Conservation (phyloP, 2,113 vertebrate genomes). For the Climacteris rufus region DNA sequence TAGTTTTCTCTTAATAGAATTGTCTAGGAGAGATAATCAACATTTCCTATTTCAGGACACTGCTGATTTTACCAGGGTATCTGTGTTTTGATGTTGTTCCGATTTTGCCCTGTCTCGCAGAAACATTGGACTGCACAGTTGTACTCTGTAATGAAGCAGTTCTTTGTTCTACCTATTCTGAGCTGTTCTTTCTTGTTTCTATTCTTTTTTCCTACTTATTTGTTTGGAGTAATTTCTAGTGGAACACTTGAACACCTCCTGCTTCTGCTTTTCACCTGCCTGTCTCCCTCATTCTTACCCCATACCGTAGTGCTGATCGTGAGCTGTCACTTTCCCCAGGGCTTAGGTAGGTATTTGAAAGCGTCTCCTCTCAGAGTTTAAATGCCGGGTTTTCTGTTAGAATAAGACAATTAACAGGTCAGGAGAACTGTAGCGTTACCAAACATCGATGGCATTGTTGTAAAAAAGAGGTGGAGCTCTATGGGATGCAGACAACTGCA, state of each 20-base stretch:
- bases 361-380: neutral
- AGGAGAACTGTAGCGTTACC: neutral
- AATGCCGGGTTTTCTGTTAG: neutral
- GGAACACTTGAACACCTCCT: neutral
- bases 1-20: neutral
- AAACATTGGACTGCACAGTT: neutral
- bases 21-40: neutral
- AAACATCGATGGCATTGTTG: neutral
- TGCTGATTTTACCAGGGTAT: neutral
- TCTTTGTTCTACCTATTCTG: neutral
- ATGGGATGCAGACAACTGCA: neutral
- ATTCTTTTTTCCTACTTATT: neutral
- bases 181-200: neutral
- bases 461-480: neutral
- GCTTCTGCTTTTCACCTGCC: neutral
- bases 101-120: neutral
- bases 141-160: neutral
- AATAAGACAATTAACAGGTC: neutral
- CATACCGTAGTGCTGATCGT: neutral
- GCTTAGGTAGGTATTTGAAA: neutral
- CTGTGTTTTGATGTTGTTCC: neutral
- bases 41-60: neutral
- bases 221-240: neutral
- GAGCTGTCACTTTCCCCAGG: neutral
- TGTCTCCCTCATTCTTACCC: neutral